These are phyloP conservation scores for Achlya flavicornis DNA, from an alignment of 2,888 invertebrate species.

Conservation along the genomic window DNA sequence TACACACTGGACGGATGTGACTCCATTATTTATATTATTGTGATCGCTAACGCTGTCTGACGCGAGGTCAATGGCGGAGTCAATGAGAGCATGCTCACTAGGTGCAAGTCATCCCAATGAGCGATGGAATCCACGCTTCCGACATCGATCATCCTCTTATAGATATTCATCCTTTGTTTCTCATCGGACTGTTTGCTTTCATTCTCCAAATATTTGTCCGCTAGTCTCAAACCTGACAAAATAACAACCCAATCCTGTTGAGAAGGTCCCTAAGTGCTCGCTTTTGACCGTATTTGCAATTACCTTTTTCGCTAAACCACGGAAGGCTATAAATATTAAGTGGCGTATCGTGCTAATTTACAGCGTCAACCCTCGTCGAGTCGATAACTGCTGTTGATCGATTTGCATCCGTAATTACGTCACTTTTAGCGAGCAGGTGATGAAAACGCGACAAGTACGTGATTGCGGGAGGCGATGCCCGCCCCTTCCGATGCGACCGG, in stretches of 20 bases:
- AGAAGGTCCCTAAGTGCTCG: not conserved
- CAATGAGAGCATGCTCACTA: conserved; percentile 77
- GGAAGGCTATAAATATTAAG: conserved; percentile 76
- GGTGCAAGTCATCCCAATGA: conserved; percentile 78
- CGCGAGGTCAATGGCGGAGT: conserved; percentile 78
- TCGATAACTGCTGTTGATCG: conserved; percentile 80
- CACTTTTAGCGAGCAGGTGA: conserved; percentile 81
- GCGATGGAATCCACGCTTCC: conserved; percentile 77
- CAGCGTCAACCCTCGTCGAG: conserved; percentile 76
- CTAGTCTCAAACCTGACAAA: not conserved
- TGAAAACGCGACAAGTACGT: conserved; percentile 81
- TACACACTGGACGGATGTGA: conserved; percentile 70
- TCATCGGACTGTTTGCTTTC: conserved; percentile 33
- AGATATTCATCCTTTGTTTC: conserved; percentile 56
- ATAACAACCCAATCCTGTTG: not conserved
- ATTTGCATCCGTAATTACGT: conserved; percentile 83
- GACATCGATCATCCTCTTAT: conserved; percentile 65
- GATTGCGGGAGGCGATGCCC: conserved; percentile 71
- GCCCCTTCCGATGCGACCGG: conserved; percentile 75
- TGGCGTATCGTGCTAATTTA: conserved; percentile 78
- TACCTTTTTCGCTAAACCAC: conserved; percentile 73
- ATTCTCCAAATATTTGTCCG: conserved; percentile 10
- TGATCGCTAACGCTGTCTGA: conserved; percentile 63
- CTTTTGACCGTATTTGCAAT: conserved; percentile 46
- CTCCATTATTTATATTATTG: conserved; percentile 76